phyloP scores from a whole-genome alignment of 2,888 invertebrate genomes.

The Chrysolina americana region DNA sequence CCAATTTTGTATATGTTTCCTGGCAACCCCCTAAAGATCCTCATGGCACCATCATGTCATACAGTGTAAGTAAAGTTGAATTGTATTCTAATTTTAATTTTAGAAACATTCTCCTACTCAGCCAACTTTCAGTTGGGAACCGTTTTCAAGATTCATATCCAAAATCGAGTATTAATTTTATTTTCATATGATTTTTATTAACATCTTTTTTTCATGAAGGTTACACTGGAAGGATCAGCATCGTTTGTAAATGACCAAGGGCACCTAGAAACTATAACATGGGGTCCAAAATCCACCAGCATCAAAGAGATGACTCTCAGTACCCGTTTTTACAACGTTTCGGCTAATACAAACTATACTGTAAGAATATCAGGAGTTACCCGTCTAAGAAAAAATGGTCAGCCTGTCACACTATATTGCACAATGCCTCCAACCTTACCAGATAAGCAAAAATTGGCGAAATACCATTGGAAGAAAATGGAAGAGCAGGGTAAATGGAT shows the following conservation, averaged over 20 bases:
- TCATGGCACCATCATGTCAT: conserved; percentile 85
- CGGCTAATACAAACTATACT: conserved; percentile 88
- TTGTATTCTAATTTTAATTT: not conserved
- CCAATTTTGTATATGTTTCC: conserved; percentile 77
- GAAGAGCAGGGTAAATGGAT: conserved; percentile 79
- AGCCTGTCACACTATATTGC: conserved; percentile 77
- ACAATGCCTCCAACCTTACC: conserved; percentile 82
- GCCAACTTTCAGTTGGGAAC: too few relatives aligned
- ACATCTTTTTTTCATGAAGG: conserved; percentile 56
- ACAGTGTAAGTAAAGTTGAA: conserved; percentile 72
- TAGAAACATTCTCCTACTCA: too few relatives aligned
- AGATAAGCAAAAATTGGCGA: conserved; percentile 75
- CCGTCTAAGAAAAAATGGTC: conserved; percentile 81
- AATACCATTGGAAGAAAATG: conserved; percentile 76
- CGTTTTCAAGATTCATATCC: too few relatives aligned
- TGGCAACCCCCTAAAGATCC: conserved; percentile 83
- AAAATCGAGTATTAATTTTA: not conserved
- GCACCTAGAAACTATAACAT: conserved; percentile 70
- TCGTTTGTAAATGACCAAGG: conserved; percentile 73
- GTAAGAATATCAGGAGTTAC: conserved; percentile 85
- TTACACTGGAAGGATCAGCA: conserved; percentile 73
- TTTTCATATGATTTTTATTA: not conserved
- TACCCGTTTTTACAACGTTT: conserved; percentile 78
- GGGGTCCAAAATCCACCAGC: conserved; percentile 75
- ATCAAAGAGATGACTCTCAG: conserved; percentile 71